Evolutionary conservation across 2,797 vertebrate species (phyloP).

Genomic region (Phataginus tetradactyla): DNA sequence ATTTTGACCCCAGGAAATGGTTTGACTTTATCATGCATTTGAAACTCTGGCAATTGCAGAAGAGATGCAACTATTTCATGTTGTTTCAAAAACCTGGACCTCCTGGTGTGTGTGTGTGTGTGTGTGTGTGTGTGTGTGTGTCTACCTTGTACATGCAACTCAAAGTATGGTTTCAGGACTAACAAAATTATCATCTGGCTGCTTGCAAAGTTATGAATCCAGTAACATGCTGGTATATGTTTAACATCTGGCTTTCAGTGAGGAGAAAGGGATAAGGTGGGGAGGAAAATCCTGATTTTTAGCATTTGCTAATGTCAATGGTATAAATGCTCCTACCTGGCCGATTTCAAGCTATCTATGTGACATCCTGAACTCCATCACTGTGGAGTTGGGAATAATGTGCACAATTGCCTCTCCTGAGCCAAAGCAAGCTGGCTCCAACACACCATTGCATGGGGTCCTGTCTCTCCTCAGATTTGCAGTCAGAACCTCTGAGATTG

Average conservation of each 20-base stretch:
- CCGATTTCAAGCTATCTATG: not conserved
- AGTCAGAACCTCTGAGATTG: not conserved
- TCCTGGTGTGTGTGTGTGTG: not conserved
- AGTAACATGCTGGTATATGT: not conserved
- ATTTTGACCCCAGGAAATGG: not conserved
- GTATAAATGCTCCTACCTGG: not conserved
- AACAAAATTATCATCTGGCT: not conserved
- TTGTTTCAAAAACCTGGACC: not conserved
- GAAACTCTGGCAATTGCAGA: not conserved
- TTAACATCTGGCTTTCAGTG: not conserved
- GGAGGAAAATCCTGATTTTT: not conserved
- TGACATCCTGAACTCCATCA: not conserved
- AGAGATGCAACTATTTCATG: not conserved
- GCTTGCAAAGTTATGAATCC: not conserved
- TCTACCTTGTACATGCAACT: not conserved
- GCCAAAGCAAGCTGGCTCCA: not conserved
- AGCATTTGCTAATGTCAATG: not conserved
- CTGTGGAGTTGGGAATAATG: not conserved
- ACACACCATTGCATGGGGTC: too few relatives aligned
- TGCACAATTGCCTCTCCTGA: not conserved
- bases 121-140: not conserved
- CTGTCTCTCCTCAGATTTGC: not conserved
- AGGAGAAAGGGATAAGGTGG: not conserved
- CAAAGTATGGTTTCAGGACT: not conserved
- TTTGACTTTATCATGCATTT: not conserved